Evolutionary conservation across 2,888 invertebrate species (phyloP), one percentile per base, ranked within the genome.

Genomic region (Plebejus melissa): DNA sequence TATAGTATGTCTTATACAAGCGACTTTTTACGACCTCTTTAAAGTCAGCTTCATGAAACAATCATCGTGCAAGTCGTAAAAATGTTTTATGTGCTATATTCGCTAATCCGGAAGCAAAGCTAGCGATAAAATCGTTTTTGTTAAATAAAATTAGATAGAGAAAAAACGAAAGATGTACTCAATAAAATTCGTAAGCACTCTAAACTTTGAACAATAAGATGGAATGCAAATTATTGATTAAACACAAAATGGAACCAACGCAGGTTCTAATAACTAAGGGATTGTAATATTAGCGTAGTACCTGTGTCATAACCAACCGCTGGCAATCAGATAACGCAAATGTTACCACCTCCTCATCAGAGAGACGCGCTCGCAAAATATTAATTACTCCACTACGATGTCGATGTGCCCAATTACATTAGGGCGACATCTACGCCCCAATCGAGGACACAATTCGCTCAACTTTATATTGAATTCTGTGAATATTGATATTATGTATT

Each of bases 301-400:
- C 60, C 72, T 74, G 69, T 70, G 74, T 76, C 74, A 46, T 50
- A 58, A 74, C 69, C 74, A 74, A 69, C 69, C 74, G 41, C 76
- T 57, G 36, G 74, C 76, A 74, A 76, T 76, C 76, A 69, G 74
- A 69, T 76, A 76, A 76, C 74, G 74, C 46, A 76, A 76, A 76
- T 76, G 72, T 65, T 46, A 28, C 46, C 71, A 69, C 72, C 74
- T 69, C 57, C 74, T 74, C 74, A 57, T 74, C 74, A 76, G 69
- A 54, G 38, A 13, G 74, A 32, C 38, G 69, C 76, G 69, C 69
- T 69, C 57, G 69, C 74, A 38, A 76, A 76, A 76, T 75, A 75
- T 75, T 75, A 75, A 71, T 75, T 75, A 72, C 72, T 72, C 16
- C 72, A 32, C 72, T 32, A 28, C 54, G 72, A 72, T 28, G 54